phyloP scores from a whole-genome alignment of 2,797 vertebrate genomes.

The Trachops cirrhosus region DNA sequence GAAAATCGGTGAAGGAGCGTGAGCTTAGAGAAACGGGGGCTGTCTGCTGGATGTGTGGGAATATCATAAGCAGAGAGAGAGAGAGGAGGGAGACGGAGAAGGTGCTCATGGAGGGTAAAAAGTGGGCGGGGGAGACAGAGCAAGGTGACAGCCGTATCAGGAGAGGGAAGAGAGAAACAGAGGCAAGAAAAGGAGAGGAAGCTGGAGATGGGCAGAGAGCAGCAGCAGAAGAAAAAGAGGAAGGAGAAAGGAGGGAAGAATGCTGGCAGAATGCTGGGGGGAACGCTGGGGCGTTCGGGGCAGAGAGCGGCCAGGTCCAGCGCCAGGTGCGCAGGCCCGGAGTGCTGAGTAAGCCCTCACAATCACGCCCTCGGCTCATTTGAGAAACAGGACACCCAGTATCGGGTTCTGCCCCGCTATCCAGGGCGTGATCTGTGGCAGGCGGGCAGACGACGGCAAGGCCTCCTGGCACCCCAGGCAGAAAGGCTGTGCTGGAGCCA shows the following conservation, averaged over 20 bases:
- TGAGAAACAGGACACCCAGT: constrained; percentile 76
- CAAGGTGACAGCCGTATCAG: neutral
- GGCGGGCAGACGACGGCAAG: neutral
- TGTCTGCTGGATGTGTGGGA: neutral
- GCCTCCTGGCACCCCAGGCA: neutral
- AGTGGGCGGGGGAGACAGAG: neutral
- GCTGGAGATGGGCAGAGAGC: neutral
- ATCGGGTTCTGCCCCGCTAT: constrained; percentile 73
- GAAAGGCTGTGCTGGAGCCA: neutral
- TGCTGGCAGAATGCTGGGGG: neutral
- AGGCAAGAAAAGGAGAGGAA: neutral
- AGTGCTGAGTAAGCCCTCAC: constrained; percentile 77
- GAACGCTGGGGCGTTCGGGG: rapidly evolving
- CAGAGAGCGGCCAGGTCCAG: neutral
- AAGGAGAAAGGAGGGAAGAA: no score
- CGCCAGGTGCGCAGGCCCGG: rapidly evolving
- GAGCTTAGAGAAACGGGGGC: neutral
- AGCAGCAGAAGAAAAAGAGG: neutral
- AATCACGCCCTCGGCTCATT: constrained; percentile 43
- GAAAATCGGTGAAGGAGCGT: neutral
- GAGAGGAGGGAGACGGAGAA: neutral
- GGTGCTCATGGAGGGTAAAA: no score
- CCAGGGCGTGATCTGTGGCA: neutral
- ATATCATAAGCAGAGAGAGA: neutral
- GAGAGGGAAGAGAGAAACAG: neutral